Conservation (phyloP, 2,113 vertebrate species). For the Epinephelus fuscoguttatus region DNA sequence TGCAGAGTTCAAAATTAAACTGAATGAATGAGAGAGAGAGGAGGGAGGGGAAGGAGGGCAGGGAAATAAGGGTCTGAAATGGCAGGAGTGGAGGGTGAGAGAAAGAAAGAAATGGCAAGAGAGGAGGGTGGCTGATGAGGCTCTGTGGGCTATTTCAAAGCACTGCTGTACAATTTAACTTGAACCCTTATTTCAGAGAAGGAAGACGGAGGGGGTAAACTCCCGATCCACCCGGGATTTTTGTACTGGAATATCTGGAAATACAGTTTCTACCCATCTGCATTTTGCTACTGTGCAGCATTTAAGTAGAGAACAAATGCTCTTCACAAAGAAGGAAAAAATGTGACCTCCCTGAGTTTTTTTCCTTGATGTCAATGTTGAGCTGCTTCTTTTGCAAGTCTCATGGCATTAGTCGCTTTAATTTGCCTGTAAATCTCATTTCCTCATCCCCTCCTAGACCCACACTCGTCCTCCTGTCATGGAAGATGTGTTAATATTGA, state of each 20-base stretch:
- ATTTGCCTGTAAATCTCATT: constrained; percentile 70
- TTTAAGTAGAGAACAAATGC: constrained; percentile 47
- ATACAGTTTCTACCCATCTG: constrained; percentile 24
- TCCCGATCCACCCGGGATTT: constrained; percentile 30
- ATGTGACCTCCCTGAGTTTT: constrained; percentile 26
- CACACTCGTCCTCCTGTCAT: constrained; percentile 62
- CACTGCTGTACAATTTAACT: constrained; percentile 67
- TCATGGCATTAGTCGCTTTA: constrained; percentile 65
- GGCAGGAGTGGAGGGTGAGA: constrained; percentile 66
- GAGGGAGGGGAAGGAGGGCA: constrained; percentile 50
- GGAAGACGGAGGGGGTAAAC: constrained; percentile 54
- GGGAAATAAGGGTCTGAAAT: constrained; percentile 74
- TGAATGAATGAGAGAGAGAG: constrained; percentile 79
- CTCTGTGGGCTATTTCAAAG: constrained; percentile 63
- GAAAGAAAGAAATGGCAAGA: constrained; percentile 68
- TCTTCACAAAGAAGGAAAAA: constrained; percentile 42
- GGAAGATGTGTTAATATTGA: constrained; percentile 81
- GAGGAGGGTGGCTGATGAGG: constrained; percentile 72
- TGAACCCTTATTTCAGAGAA: constrained; percentile 59
- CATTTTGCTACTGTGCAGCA: constrained; percentile 48
- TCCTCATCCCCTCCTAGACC: constrained; percentile 53
- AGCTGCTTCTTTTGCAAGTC: constrained; percentile 38
- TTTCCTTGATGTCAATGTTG: constrained; percentile 13
- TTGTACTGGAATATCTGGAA: constrained; percentile 39
- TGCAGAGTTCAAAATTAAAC: constrained; percentile 86